Base-by-base conservation (phyloP, 2,888 invertebrate species). In the Nemotelus nigrinus region DNA sequence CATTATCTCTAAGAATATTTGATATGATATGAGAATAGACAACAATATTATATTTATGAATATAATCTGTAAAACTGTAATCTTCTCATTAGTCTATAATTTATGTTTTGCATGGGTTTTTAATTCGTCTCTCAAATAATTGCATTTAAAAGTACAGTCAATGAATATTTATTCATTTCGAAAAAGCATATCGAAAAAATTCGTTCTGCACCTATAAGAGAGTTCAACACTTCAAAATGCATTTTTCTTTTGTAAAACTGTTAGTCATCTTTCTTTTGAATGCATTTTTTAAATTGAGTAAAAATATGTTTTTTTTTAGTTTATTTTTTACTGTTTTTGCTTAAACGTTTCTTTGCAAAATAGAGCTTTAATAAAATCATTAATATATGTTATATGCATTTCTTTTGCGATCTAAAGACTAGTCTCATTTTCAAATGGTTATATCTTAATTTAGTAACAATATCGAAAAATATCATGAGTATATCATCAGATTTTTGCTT, bases 21-120 rank as follows among this genome's bases (percentile, higher is more conserved):
- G 74, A 74, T 74, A 74, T 74, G 74, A 74, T 60, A 63, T 74
- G 60, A 63, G 60, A 74, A 74, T 74, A 74, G 74, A 74, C 74
- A 74, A 74, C 74, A 74, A 60, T 74, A 74, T 6, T 74, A 3
- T 43, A 60, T 60, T 48, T 58, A 72, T 72, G n/a, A 63, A 63
- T 63, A 41, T 63, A 63, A 39, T 41, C 55, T 72, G 74, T 60
- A 74, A 74, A 60, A 74, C 57, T 44, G 43, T n/a, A 55, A 71
- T 67, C 47, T 43, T 68, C 53, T 53, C 55, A 50, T 65, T 47
- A 8, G n/a, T 10, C 63, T 65, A 5, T 70, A 48, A 50, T 70
- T 3, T 47, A 10, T 44, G 3, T 41, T 8, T 70, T 60, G 25
- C 60, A 57, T 60, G 41, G 7, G 5, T 60, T 60, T 43, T 39